Evolutionary conservation across 2,797 vertebrate species (phyloP).

Genomic region (Falco concolor): DNA sequence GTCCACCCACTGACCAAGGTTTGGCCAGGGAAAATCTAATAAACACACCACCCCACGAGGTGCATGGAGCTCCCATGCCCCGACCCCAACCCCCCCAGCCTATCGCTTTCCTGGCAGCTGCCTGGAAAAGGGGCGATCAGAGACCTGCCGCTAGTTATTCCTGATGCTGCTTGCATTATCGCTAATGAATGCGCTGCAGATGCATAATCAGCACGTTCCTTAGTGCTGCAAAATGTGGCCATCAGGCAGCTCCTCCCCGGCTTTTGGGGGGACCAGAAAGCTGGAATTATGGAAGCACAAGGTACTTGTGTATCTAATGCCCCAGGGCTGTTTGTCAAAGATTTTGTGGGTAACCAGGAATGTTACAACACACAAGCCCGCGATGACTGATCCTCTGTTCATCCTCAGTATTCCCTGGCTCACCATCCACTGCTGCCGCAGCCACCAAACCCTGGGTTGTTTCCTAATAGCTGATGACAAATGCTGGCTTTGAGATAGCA

Average conservation of each 20-base stretch:
- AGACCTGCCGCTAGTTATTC: not conserved
- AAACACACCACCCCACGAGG: accelerated
- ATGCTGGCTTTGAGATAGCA: not conserved
- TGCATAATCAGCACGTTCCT: not conserved
- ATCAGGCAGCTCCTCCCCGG: not conserved
- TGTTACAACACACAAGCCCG: not conserved
- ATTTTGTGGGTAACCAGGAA: conserved; percentile 30
- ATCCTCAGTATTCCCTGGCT: not conserved
- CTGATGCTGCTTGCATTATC: accelerated
- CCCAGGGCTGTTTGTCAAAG: not conserved
- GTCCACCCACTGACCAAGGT: not conserved
- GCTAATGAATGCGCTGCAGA: not conserved
- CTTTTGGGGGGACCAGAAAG: not conserved
- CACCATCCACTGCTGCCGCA: not conserved
- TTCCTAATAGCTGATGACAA: not conserved
- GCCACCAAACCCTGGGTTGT: not conserved
- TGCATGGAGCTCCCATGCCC: too few relatives aligned
- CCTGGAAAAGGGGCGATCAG: not conserved
- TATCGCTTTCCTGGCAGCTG: not conserved
- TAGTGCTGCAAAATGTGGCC: not conserved
- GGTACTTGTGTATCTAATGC: not conserved
- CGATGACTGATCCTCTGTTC: not conserved
- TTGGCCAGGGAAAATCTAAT: not conserved
- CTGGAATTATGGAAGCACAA: not conserved
- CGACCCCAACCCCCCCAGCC: too few relatives aligned